Percentiles rank a stretch among this genome's conserved stretches.
phyloP scores from a whole-genome alignment of 2,888 invertebrate species.

The Papilio gigon region DNA sequence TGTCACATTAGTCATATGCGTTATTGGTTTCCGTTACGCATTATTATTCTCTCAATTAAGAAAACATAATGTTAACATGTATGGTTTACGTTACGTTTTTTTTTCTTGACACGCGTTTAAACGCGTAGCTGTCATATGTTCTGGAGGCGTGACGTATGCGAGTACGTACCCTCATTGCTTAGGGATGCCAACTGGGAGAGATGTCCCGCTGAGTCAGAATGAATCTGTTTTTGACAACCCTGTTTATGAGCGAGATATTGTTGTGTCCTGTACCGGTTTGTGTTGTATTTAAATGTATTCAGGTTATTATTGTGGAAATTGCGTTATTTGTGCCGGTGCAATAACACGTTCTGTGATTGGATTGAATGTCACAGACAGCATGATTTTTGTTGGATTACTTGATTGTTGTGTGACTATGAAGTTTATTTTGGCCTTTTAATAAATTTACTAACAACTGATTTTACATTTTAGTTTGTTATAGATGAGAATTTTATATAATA shows the following conservation, averaged over 20 bases:
- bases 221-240: constrained; percentile 64
- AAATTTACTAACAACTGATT: background rate
- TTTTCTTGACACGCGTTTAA: constrained; percentile 53
- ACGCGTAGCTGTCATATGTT: constrained; percentile 61
- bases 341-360: constrained; percentile 36
- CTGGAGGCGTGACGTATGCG: constrained; percentile 58
- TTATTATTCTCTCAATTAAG: constrained; percentile 50
- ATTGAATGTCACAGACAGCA: constrained; percentile 26
- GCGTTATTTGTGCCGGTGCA: constrained; percentile 31
- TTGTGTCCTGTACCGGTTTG: constrained; percentile 52
- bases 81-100: constrained; percentile 44
- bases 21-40: constrained; percentile 40
- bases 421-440: background rate
- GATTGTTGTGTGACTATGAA: background rate
- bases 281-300: constrained; percentile 40
- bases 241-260: constrained; percentile 56
- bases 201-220: constrained; percentile 55
- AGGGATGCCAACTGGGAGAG: constrained; percentile 54
- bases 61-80: constrained; percentile 48
- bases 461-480: background rate
- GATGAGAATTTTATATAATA: background rate
- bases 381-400: constrained; percentile 13
- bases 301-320: constrained; percentile 39
- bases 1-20: constrained; percentile 40
- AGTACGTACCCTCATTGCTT: constrained; percentile 49